A percentile compares a stretch with the other conserved stretches of the same genome.
phyloP scores from a whole-genome alignment of 2,797 vertebrate species.

The Micropoecilia bifurca region DNA sequence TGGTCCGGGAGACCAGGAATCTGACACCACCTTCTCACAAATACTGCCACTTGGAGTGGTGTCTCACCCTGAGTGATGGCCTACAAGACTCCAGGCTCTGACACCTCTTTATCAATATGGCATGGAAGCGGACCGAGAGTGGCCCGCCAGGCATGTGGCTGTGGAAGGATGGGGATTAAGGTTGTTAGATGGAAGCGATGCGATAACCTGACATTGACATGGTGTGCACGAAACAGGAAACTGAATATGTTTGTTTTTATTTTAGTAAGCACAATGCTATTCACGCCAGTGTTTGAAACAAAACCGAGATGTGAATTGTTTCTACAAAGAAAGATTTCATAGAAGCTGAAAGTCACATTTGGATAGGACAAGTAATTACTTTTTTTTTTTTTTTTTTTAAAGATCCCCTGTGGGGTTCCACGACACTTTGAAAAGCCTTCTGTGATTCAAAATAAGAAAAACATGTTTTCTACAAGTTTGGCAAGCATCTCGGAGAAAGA shows the following conservation, averaged over 20 bases:
- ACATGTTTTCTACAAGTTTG: conserved; percentile 43
- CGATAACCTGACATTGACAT: conserved; percentile 59
- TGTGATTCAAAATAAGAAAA: conserved; percentile 39
- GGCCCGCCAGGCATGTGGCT: conserved; percentile 80
- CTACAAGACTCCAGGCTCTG: conserved; percentile 76
- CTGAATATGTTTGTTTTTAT: conserved; percentile 38
- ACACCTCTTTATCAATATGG: conserved; percentile 83
- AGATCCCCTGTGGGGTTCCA: conserved; percentile 23
- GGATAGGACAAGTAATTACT: conserved; percentile 21
- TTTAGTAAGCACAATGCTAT: conserved; percentile 45
- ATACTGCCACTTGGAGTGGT: conserved; percentile 79
- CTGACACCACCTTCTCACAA: conserved; percentile 83
- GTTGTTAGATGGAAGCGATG: conserved; percentile 47
- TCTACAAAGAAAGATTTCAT: conserved; percentile 47
- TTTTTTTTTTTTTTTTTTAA: neutral
- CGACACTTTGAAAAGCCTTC: conserved; percentile 35
- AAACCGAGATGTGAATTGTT: conserved; percentile 38
- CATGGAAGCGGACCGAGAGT: conserved; percentile 69
- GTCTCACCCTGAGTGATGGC: conserved; percentile 81
- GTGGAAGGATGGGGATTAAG: conserved; percentile 63
- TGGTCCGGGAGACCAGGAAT: conserved; percentile 84
- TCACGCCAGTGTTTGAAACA: conserved; percentile 35
- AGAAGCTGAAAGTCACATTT: conserved; percentile 36
- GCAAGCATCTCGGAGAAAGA: conserved; percentile 40
- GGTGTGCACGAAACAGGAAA: conserved; percentile 16